Base-by-base conservation (phyloP, 2,797 vertebrate species). In the Paratrypauchen microcephalus region DNA sequence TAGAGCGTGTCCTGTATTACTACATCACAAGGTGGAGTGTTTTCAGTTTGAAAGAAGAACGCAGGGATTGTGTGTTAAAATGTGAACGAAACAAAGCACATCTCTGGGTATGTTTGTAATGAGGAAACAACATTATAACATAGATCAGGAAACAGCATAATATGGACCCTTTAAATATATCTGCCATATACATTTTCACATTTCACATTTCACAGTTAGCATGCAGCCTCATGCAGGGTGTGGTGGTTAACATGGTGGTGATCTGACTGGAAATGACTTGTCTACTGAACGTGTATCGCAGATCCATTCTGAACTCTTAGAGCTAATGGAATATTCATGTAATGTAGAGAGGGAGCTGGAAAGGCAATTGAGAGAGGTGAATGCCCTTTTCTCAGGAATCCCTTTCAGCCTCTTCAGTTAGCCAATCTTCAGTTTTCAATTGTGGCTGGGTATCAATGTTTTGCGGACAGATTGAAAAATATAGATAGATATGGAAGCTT, bases 271-370 rank as follows among this genome's bases (percentile, higher is more conserved):
- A 90, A 88, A 90, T 87, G 81, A 87, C 84, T 87, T 88, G 81
- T 74, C 80, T 77, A 82, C 86, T 88, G 70, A 88, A 86, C 75
- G 74, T 69, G 71, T 78, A 61, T 72, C 83, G 85, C 72, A 19
- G 84, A 88, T 89, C 82, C 81, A 85, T 88, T 82, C 78, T 75
- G 78, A 77, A 70, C 82, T 82, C 87, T 87, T 72, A 81, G 76
- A 83, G 78, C 78, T 87, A 72, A 89, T 89, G 73, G 83, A 89
- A 88, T 89, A 90, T 89, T 89, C 82, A 91, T 88, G 85, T 83
- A 70, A 83, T 83, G 85, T 83, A 50, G 77, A 73, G 73, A 50
- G 79, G 74, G 73, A 82, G 76, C 84, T 78, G 63, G 70, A 74
- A 77, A 82, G 78, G 77, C 79, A 81, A 77, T 69, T 85, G 73